These are phyloP conservation scores for Vanessa atalanta DNA, from an alignment of 1,140 invertebrate species.

Conservation along the genomic window DNA sequence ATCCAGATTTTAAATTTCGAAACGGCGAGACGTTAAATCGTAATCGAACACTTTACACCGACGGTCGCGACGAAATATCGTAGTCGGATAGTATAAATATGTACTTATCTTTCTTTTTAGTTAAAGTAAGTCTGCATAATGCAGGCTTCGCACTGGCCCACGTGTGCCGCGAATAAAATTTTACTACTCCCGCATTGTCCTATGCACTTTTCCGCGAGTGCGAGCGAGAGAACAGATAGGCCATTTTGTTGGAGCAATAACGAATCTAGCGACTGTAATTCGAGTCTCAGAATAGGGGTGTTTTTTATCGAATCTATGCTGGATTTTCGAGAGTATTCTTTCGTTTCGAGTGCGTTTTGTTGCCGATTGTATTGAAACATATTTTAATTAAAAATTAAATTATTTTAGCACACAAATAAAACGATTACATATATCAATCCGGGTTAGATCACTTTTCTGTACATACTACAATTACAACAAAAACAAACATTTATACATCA, in stretches of 20 bases:
- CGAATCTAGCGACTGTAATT: slow-evolving; percentile 63
- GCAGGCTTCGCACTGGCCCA: slow-evolving; percentile 60
- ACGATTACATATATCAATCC: no score
- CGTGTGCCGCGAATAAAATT: slow-evolving; percentile 78
- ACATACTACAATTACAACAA: no score
- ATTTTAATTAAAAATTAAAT: no score
- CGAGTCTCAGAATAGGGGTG: slow-evolving; percentile 51
- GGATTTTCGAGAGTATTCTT: slow-evolving; percentile 46
- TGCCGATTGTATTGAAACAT: not conserved
- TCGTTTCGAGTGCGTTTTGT: slow-evolving; percentile 39
- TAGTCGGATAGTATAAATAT: slow-evolving; percentile 75
- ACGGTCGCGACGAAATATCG: slow-evolving; percentile 74
- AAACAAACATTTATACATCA: no score
- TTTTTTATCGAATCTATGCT: slow-evolving; percentile 61
- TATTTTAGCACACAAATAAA: no score
- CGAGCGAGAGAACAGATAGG: slow-evolving; percentile 55
- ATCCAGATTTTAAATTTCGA: slow-evolving; percentile 62
- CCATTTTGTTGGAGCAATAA: slow-evolving; percentile 65
- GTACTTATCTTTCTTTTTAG: slow-evolving; percentile 79
- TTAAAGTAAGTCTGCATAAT: slow-evolving; percentile 75
- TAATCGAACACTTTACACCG: slow-evolving; percentile 79
- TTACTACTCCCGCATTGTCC: slow-evolving; percentile 73
- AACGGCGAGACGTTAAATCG: slow-evolving; percentile 77
- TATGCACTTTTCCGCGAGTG: slow-evolving; percentile 46
- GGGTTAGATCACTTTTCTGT: no score